phyloP scores from a whole-genome alignment of 2,888 invertebrate genomes.

The Lumbricus terrestris region DNA sequence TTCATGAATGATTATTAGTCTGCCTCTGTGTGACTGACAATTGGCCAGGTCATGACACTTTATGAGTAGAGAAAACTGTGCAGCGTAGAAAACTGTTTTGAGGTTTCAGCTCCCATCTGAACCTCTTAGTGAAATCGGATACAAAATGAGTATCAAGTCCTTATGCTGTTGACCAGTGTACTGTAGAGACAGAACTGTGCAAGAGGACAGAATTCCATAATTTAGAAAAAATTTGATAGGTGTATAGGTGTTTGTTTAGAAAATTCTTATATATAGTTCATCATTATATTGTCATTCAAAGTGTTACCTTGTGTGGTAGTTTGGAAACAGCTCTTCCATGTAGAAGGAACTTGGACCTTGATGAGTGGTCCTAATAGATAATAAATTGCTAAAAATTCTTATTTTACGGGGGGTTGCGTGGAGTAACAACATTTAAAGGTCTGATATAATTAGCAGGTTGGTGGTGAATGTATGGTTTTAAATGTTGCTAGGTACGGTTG shows the following conservation, averaged over 20 bases:
- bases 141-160: not conserved
- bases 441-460: not conserved
- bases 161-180: no score
- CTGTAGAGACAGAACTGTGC: not conserved
- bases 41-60: no score
- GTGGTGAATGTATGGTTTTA: not conserved
- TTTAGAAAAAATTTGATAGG: no score
- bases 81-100: not conserved
- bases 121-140: not conserved
- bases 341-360: not conserved
- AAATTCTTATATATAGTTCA: no score
- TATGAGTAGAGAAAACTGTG: no score
- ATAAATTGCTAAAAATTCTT: not conserved
- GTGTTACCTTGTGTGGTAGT: not conserved
- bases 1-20: not conserved
- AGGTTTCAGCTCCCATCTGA: not conserved
- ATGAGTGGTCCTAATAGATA: not conserved
- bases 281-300: no score
- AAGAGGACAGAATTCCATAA: not conserved
- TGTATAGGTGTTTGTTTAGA: no score
- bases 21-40: not conserved
- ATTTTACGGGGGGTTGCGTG: not conserved
- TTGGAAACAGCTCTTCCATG: no score
- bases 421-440: not conserved
- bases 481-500: constrained; percentile 66